phyloP scores from a whole-genome alignment of 2,888 invertebrate species.

The Chrysotoxum bicinctum region DNA sequence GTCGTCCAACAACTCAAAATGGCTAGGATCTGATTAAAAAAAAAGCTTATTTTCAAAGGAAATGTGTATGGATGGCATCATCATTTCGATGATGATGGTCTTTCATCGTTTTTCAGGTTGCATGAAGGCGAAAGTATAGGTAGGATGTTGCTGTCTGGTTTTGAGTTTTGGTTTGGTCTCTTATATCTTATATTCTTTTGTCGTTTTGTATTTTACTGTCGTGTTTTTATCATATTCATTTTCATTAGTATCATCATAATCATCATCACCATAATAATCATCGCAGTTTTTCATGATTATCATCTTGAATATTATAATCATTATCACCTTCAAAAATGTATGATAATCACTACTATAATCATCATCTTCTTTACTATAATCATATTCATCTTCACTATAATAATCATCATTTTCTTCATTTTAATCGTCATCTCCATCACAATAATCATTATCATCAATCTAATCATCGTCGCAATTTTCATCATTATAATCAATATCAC shows the following conservation, averaged over 20 bases:
- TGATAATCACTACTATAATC: constrained; percentile 3
- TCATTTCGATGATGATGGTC: constrained; percentile 16
- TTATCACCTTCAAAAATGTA: too few relatives aligned
- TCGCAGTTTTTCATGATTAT: background rate
- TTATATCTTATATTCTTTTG: too few relatives aligned
- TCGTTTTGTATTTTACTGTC: too few relatives aligned
- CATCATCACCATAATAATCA: constrained; percentile 1
- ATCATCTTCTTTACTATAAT: background rate
- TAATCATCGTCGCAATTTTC: too few relatives aligned
- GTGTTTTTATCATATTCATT: background rate
- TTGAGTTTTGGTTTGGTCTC: background rate
- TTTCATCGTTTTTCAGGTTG: background rate
- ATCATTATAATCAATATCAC: too few relatives aligned
- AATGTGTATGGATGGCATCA: constrained; percentile 47
- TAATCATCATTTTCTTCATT: background rate
- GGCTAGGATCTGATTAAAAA: background rate
- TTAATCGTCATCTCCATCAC: too few relatives aligned
- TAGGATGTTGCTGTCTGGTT: background rate
- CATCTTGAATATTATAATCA: background rate
- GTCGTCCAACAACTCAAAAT: background rate
- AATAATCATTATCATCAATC: background rate
- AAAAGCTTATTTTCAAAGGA: constrained; percentile 30
- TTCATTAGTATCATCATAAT: background rate
- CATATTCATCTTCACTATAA: background rate
- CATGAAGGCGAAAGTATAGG: background rate